Evolutionary conservation across 2,797 vertebrate genomes (phyloP), one percentile per base, ranked within the genome.

Genomic region (Hafferia zeledoni): DNA sequence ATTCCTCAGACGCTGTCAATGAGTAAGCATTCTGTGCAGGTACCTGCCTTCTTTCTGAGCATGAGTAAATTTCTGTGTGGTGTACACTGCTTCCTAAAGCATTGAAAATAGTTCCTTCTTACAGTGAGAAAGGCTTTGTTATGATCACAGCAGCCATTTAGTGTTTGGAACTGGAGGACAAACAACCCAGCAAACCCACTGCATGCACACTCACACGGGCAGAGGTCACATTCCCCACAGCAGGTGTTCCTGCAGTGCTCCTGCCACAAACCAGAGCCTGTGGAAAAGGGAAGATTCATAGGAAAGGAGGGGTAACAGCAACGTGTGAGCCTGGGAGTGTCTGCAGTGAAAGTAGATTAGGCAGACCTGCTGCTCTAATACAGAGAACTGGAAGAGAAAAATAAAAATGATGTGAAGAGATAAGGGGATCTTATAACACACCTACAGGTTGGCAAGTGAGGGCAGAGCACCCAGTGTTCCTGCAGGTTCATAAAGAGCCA

Each of bases 191-290:
- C 55, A 44, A 33, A 61, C 13, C 60, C 3, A 0, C 14, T 16
- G 27, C 20, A 2, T 18, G 5, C 22, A 20, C 5, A 4, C 5
- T 18, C 49, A 17, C 10, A 0, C 0, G 3, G 5, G 53, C 1
- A 2, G n/a, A 30, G 46, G 31, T 46, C 79, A 17, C 64, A 4
- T 41, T 52, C 25, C 11, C 47, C 83, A 9, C 43, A 41, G 63
- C 28, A 13, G 47, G 9, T 7, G 14, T 22, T 52, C 68, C 87
- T 65, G 57, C 27, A 2, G 43, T 47, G 20, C 78, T 18, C 3
- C n/a, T 35, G 46, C 59, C 16, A 0, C 13, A 19, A 43, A 13
- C 8, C 5, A 0, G 33, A 63, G 52, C 46, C 46, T 6, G 6
- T 14, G 80, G 56, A 23, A 82, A 79, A 56, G 53, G 53, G 41